Evolutionary conservation across 1,140 invertebrate genomes (phyloP), one percentile per base, ranked within the genome.

Genomic region (Himalopsyche phryganea): DNA sequence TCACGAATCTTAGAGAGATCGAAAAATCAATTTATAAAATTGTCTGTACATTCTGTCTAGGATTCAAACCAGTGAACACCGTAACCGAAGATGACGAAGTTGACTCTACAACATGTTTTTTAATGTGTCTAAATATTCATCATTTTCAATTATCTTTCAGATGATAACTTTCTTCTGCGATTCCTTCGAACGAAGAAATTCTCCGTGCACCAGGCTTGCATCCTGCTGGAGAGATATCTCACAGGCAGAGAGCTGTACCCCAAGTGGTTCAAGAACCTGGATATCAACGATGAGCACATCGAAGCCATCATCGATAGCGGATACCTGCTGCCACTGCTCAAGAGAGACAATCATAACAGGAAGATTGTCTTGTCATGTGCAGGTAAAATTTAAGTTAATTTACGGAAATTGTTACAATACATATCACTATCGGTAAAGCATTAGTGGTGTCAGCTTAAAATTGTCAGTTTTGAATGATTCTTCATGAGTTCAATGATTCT

Each of bases 131-230:
- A n/a, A n/a, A n/a, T n/a, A n/a, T n/a, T n/a, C n/a, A n/a, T n/a
- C n/a, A n/a, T n/a, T n/a, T n/a, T n/a, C n/a, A n/a, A n/a, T 48
- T 32, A 7, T 1, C 20, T 69, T 61, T 38, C 71, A 77, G 88
- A 94, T 72, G 72, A 85, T 0, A 78, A 85, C 7, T 94, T 94
- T 67, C 80, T 94, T 10, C 74, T 94, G 13, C 81, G 91, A 38
- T 94, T 94, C 67, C 79, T 94, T 0, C 80, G 91, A 11, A 90
- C 89, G 1, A 89, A 91, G 69, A 94, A 94, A 69, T 94, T 91
- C 69, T 89, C 88, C 35, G 81, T 94, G 11, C 88, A 89, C 0
- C 80, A 89, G 66, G 88, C 92, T 0, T 89, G 91, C 66, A 85
- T 90, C 44, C 89, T 94, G 82, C 71, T 95, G 41, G 88, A 94